Conservation (phyloP, 2,888 invertebrate species). For the Blera fallax region DNA sequence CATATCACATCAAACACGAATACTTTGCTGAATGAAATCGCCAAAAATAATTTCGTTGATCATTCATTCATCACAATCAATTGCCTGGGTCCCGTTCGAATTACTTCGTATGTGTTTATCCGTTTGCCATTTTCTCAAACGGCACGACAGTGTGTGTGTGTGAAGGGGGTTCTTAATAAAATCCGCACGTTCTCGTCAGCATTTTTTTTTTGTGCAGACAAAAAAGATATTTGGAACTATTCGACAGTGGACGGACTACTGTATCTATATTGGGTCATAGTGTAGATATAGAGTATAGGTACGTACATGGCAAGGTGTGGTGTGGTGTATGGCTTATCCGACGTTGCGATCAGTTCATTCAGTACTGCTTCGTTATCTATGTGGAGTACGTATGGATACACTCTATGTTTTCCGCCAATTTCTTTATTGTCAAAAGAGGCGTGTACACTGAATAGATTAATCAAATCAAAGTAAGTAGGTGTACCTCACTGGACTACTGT, state of each 20-base stretch:
- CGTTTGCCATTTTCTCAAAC: slow-evolving; percentile 34
- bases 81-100: slow-evolving; percentile 47
- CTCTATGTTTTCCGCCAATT: slow-evolving; percentile 13
- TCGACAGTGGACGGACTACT: slow-evolving; percentile 28
- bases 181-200: slow-evolving; percentile 45
- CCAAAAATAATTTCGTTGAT: slow-evolving; percentile 28
- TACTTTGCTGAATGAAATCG: slow-evolving; percentile 46
- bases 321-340: slow-evolving; percentile 34
- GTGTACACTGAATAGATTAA: neutral
- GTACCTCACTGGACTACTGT: slow-evolving; percentile 17
- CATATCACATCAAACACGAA: slow-evolving; percentile 17
- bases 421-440: neutral
- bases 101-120: slow-evolving; percentile 36
- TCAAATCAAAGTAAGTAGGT: neutral
- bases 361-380: slow-evolving; percentile 21
- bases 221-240: slow-evolving; percentile 68
- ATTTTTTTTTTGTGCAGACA: slow-evolving; percentile 38
- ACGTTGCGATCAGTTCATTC: slow-evolving; percentile 38
- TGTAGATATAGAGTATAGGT: slow-evolving; percentile 53
- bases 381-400: slow-evolving; percentile 17
- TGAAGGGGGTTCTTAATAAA: slow-evolving; percentile 24
- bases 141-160: neutral
- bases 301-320: slow-evolving; percentile 41
- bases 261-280: slow-evolving; percentile 64
- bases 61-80: slow-evolving; percentile 43